Base-by-base conservation (phyloP, 2,888 invertebrate genomes). In the Drosophila rubida region DNA sequence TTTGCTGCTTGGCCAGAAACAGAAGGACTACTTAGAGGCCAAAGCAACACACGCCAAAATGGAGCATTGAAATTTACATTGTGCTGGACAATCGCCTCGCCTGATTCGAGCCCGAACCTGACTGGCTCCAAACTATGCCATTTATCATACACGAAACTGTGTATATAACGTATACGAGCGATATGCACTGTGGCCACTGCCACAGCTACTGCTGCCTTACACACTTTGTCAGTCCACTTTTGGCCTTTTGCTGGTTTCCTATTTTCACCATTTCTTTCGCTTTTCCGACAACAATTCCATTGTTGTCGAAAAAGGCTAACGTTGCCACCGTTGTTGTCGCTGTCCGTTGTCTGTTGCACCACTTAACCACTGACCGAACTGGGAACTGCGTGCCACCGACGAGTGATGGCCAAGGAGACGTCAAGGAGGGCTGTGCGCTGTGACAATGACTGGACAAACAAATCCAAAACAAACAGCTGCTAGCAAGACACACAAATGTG, bases 231-330 rank as follows among this genome's bases (percentile, higher is more conserved):
- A 73, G 69, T 44, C 71, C 76, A 59, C 64, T 69, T 75, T 75
- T 75, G 78, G 80, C 69, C 72, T 66, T 63, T 71, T 75, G 51
- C 66, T 14, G 35, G 14, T 50, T 16, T 13, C 22, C 51, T 69
- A 85, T 84, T 83, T 84, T 83, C 86, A 85, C 85, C 85, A 87
- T 85, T 81, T 82, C 87, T 87, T 82, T 82, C 82, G 87, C 82
- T 82, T 82, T 82, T 85, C 45, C 51, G 30, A 61, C 75, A 67
- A 75, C 74, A 75, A 73, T 75, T 57, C 62, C 73, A 75, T 75
- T 75, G 74, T 74, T 74, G 64, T 63, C 71, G 58, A 66, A 68
- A 71, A 80, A 72, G 71, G 87, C 87, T 87, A 84, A 87, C 58
- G 80, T 81, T 35, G 87, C 87, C 84, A 84, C 80, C 67, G 49